Evolutionary conservation across 30 jellyfish, hydroid and myxozoan genomes (phyloP), one percentile per base, ranked within the genome.

Genomic region (Hydractinia echinata): DNA sequence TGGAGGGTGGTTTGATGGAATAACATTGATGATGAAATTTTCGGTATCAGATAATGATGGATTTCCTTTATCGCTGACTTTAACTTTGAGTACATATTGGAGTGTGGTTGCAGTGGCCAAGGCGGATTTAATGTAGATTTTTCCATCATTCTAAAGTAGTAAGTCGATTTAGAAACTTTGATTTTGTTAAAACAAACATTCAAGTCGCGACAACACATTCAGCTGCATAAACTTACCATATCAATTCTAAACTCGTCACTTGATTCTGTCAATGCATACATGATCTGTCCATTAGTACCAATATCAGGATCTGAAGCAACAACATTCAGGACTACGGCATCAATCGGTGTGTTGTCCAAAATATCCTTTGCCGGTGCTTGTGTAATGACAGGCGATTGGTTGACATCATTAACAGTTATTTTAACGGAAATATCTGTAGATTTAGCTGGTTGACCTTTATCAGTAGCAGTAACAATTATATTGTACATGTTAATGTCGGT

Each of bases 1-100:
- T 3, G 15, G 64, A 1, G 98, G 98, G 14, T 73, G 72, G 84
- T 91, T 91, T 16, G 83, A 89, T 64, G 85, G 95, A 51, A 61
- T 61, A 50, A 91, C 92, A 66, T 84, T 52, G 81, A 91, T 76
- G 10, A n/a, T 56, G 51, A 60, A 86, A 0, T n/a, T 50, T 55
- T 77, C 83, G n/a, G 87, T 53, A 16, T 73, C 71, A 18, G 89
- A 64, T 51, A 91, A 67, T n/a, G 89, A 49, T 5, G 98, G 98
- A 18, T 48, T 72, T 18, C 98, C 98, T 66, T 83, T 83, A 68
- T 91, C 98, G 48, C 69, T 73, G 9, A 77, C 98, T 15, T 70
- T 64, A 30, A 82, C 91, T 4, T 87, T 81, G 54, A 87, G 77
- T 55, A 72, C 82, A 60, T 79, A 83, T 18, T 16, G 72, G 13